Conservation (phyloP, 1,140 invertebrate genomes). For the Vanessa atalanta region DNA sequence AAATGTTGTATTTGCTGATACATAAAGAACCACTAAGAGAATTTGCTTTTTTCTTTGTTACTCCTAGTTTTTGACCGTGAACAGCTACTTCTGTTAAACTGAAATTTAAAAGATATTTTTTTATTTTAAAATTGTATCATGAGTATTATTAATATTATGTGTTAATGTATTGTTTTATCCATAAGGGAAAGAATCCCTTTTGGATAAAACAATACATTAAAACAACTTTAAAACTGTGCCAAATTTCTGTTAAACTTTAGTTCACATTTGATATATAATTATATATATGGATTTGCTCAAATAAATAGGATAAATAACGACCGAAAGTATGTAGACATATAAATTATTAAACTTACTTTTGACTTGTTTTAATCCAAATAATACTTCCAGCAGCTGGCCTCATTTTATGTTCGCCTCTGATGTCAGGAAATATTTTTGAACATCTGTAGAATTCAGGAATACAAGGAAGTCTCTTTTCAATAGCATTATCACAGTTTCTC, state of each 20-base stretch:
- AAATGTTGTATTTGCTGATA: conserved; percentile 85
- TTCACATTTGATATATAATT: too few species aligned
- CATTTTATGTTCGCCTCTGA: conserved; percentile 44
- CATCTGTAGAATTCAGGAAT: conserved; percentile 58
- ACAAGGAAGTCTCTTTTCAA: conserved; percentile 46
- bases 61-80: conserved; percentile 89
- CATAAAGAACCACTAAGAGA: conserved; percentile 80
- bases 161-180: too few species aligned
- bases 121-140: not conserved
- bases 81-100: conserved; percentile 88
- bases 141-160: too few species aligned
- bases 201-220: too few species aligned
- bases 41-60: conserved; percentile 86
- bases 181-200: too few species aligned
- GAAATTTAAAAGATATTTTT: conserved; percentile 52
- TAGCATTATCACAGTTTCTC: conserved; percentile 35
- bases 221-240: too few species aligned
- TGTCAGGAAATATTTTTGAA: conserved; percentile 52
- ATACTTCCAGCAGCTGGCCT: conserved; percentile 58
- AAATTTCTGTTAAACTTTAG: too few species aligned
- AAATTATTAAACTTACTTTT: not conserved
- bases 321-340: too few species aligned
- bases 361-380: conserved; percentile 52
- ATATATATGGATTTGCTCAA: too few species aligned
- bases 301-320: too few species aligned